Evolutionary conservation across 2,113 vertebrate genomes (phyloP).

Genomic region (Pseudorhombus dupliciocellatus): DNA sequence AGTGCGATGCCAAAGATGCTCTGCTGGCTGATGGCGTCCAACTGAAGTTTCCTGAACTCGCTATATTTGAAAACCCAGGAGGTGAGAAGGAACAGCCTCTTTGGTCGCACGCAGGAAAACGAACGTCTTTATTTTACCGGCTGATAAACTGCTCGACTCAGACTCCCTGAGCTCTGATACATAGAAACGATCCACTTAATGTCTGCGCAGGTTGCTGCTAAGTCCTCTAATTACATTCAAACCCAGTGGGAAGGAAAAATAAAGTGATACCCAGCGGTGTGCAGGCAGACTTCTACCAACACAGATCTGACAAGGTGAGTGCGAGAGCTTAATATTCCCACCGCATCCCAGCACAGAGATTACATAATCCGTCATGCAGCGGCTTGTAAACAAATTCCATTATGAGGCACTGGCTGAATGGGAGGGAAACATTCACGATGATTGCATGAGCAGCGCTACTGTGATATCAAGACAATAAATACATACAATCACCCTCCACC

Average conservation of each 20-base stretch:
- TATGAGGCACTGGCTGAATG: slow-evolving; percentile 15
- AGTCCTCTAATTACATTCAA: slow-evolving; percentile 23
- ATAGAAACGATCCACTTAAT: slow-evolving; percentile 23
- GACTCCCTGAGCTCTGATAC: slow-evolving; percentile 6
- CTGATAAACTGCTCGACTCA: background rate
- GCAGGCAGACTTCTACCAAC: slow-evolving; percentile 7
- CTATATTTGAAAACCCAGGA: background rate
- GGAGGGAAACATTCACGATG: slow-evolving; percentile 22
- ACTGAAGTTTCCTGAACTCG: background rate
- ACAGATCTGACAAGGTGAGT: slow-evolving; percentile 33
- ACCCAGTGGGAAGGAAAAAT: slow-evolving; percentile 6
- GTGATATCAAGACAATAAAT: too few species aligned
- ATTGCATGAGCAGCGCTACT: too few species aligned
- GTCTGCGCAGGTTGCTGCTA: slow-evolving; percentile 1
- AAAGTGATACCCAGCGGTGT: background rate
- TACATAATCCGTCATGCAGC: slow-evolving; percentile 43
- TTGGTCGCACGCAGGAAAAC: background rate
- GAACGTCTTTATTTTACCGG: background rate
- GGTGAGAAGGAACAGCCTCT: background rate
- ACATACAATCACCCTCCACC: too few species aligned
- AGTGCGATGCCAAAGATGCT: too few species aligned
- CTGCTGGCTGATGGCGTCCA: too few species aligned
- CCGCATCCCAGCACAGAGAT: slow-evolving; percentile 32
- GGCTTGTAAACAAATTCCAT: slow-evolving; percentile 37
- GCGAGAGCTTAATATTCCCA: slow-evolving; percentile 44